phyloP scores from a whole-genome alignment of 2,888 invertebrate genomes.

The Pocota personata region DNA sequence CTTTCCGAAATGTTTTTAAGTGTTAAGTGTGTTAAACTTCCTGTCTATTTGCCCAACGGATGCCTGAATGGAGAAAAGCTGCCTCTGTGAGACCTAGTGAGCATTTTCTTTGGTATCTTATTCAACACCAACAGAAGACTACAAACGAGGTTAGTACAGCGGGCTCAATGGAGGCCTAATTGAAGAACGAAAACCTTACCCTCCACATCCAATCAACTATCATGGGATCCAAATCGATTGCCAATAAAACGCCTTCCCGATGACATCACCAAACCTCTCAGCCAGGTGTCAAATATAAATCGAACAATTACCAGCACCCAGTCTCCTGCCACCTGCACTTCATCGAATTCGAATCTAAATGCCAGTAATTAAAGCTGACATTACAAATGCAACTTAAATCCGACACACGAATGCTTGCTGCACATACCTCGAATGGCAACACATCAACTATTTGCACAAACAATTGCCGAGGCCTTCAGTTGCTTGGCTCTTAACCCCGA shows the following conservation, averaged over 20 bases:
- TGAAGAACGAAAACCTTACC: too few relatives aligned
- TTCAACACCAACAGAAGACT: too few relatives aligned
- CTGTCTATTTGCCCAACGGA: too few relatives aligned
- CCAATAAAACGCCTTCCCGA: constrained; percentile 7
- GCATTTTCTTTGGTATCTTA: too few relatives aligned
- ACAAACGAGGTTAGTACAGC: too few relatives aligned
- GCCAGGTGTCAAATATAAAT: constrained; percentile 44
- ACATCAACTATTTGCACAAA: constrained; percentile 55
- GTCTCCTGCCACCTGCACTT: constrained; percentile 30
- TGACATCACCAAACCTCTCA: constrained; percentile 17
- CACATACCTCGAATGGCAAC: constrained; percentile 6
- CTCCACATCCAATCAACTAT: too few relatives aligned
- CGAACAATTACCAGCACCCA: constrained; percentile 15
- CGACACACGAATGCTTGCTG: constrained; percentile 37
- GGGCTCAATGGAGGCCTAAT: too few relatives aligned
- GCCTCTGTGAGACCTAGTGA: too few relatives aligned
- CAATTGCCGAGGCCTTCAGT: constrained; percentile 44
- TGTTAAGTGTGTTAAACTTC: too few relatives aligned
- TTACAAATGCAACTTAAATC: constrained; percentile 56
- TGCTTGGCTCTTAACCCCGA: constrained; percentile 38
- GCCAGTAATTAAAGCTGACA: constrained; percentile 64
- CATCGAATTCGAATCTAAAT: constrained; percentile 26
- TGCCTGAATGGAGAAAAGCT: too few relatives aligned
- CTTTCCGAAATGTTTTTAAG: too few relatives aligned
- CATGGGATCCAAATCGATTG: background rate